Evolutionary conservation across 37 sponge, comb jelly and placozoan genomes (phyloP), one percentile per base, ranked within the genome.

Genomic region (Halichondria panicea): DNA sequence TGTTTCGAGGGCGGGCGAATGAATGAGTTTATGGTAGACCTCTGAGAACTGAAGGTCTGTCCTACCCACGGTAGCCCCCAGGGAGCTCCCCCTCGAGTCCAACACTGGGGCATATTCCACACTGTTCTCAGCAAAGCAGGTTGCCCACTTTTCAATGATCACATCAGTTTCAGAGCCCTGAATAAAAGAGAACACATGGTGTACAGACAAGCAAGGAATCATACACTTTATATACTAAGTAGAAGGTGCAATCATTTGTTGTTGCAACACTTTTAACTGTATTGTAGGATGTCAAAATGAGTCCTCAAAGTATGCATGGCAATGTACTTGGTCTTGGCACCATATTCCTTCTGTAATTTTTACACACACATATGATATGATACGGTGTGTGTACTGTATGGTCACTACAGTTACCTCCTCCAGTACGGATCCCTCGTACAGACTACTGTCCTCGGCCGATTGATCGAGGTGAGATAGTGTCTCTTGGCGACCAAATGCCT

Each of bases 11-110:
- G 93, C 87, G 22, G 92, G 81, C 24, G 93, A 92, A 66, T 93
- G 93, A 24, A 95, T 82, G n/a, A 95, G 85, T 24, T 80, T 60
- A 53, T 89, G 93, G 77, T 92, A 95, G 21, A 92, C 69, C 18
- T 85, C 86, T 18, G 88, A 71, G 71, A 95, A 95, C 28, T 66
- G 8, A 2, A 42, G 43, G 19, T 87, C 89, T 7, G 66, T 81
- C 7, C 18, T 67, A 28, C 36, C 60, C 24, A 37, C 71, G 2
- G 25, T 27, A n/a, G 25, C n/a, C 27, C 60, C 60, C 13, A 48
- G 50, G 50, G 67, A 40, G 11, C 11, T 3, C 18, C 9, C 1
- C 1, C 25, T 9, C 46, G 9, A 30, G 12, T 68, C 72, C 35
- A 25, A 32, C 8, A 40, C 24, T 8, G 18, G 5, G 21, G 79